Conservation (phyloP, 92 coral and sea anemone species). For the Virgularia gustaviana region DNA sequence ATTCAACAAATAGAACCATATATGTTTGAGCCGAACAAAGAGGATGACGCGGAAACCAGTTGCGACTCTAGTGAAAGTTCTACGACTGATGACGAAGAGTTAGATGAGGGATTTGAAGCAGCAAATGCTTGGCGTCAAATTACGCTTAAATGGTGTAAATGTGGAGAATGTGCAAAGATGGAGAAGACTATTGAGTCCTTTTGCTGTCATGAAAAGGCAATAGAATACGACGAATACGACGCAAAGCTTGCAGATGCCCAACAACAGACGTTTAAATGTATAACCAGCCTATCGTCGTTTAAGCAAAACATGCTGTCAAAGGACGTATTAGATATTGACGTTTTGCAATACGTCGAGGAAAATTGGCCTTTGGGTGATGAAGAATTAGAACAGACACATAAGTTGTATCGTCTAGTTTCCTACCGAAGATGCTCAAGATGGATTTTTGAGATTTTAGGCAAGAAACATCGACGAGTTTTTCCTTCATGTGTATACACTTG, state of each 20-base stretch:
- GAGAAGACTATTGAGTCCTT: conserved; percentile 17
- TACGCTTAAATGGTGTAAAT: conserved; percentile 19
- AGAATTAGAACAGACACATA: conserved; percentile 12
- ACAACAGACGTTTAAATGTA: not conserved
- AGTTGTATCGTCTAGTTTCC: conserved; percentile 16
- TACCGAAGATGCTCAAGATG: conserved; percentile 26
- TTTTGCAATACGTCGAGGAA: conserved; percentile 21
- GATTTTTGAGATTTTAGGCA: conserved; percentile 26
- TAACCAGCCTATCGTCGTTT: conserved; percentile 6
- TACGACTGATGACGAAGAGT: conserved; percentile 3
- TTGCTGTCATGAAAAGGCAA: conserved; percentile 27
- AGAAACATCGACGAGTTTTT: conserved; percentile 19
- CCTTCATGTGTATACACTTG: conserved; percentile 14
- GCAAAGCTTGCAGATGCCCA: conserved; percentile 4
- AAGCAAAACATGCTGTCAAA: conserved; percentile 11
- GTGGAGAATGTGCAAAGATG: conserved; percentile 15
- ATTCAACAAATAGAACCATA: conserved; percentile 11
- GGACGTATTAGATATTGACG: conserved; percentile 1
- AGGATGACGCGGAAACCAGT: conserved; percentile 20
- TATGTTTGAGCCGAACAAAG: conserved; percentile 10
- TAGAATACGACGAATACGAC: conserved; percentile 24
- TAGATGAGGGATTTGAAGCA: conserved; percentile 4
- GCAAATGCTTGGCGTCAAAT: conserved; percentile 19
- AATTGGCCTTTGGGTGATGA: conserved; percentile 24
- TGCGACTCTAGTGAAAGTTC: not conserved